phyloP scores from a whole-genome alignment of 2,113 vertebrate genomes.

The Enhydra lutris region DNA sequence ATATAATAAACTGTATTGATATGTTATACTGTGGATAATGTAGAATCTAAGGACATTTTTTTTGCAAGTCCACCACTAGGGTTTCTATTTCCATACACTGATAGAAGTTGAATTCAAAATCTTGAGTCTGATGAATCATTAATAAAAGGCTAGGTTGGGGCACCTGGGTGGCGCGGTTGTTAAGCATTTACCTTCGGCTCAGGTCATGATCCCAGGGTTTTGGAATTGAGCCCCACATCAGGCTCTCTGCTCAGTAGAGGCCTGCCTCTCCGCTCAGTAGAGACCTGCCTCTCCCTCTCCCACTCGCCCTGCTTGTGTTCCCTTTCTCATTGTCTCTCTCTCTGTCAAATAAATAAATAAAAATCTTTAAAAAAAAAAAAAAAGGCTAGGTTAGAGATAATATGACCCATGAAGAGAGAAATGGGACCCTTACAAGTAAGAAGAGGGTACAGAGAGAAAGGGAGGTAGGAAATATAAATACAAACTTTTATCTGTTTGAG shows the following conservation, averaged over 20 bases:
- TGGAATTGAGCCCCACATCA: too few species aligned
- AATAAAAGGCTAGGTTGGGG: neutral
- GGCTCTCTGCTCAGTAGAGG: too few species aligned
- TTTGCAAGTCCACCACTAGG: neutral
- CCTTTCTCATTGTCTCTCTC: too few species aligned
- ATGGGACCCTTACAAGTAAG: neutral
- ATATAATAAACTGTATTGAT: neutral
- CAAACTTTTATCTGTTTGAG: neutral
- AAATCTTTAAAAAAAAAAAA: neutral
- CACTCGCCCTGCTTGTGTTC: too few species aligned
- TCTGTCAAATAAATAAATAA: too few species aligned
- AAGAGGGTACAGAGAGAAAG: neutral
- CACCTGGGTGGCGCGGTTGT: too few species aligned
- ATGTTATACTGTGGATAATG: neutral
- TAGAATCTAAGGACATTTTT: neutral
- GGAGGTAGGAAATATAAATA: neutral
- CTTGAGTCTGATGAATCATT: neutral
- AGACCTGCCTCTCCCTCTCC: too few species aligned
- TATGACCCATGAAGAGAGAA: neutral
- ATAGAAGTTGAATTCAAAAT: constrained; percentile 5
- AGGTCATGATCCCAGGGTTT: too few species aligned
- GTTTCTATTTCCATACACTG: constrained; percentile 1
- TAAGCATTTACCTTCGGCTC: too few species aligned
- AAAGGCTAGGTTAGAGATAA: neutral
- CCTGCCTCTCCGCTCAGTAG: too few species aligned